A percentile compares a stretch with the other conserved stretches of the same genome.
Evolutionary conservation across 2,113 vertebrate genomes (phyloP).

Genomic region (Psittacus erithacus): DNA sequence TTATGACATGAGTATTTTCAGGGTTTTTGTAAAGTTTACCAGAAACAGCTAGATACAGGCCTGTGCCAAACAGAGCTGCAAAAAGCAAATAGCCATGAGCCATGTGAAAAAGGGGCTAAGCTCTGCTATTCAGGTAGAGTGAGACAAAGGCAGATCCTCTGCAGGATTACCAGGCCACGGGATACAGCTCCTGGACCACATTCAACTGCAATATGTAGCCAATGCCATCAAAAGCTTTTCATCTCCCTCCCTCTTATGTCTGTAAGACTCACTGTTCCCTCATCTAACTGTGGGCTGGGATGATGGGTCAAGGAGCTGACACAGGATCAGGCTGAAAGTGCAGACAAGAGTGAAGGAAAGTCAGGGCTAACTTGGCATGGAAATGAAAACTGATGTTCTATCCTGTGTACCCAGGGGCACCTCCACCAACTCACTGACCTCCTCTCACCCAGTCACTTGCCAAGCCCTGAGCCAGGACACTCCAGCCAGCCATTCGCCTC

Average conservation of each 20-base stretch:
- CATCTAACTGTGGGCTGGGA: not conserved
- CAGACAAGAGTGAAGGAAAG: not conserved
- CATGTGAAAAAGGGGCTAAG: not conserved
- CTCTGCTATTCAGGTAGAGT: not conserved
- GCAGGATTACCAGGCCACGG: not conserved
- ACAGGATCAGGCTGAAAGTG: not conserved
- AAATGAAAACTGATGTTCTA: not conserved
- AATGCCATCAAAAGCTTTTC: not conserved
- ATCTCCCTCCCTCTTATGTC: not conserved
- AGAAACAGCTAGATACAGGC: conserved; percentile 3
- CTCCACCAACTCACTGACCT: not conserved
- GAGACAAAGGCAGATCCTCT: not conserved
- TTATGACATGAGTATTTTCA: not conserved
- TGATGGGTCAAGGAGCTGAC: fast-evolving
- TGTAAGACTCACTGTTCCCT: not conserved
- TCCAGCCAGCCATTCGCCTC: not conserved
- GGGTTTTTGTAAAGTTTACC: conserved; percentile 15
- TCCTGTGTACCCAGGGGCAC: not conserved
- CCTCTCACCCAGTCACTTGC: not conserved
- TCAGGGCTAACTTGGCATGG: not conserved
- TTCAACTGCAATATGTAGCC: not conserved
- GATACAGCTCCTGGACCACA: not conserved
- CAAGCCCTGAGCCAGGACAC: not conserved
- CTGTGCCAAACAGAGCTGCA: not conserved
- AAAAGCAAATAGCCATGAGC: not conserved